A percentile compares a stretch with the other conserved stretches of the same genome.
phyloP scores from a whole-genome alignment of 1,140 invertebrate genomes.

The Philaenus spumarius region DNA sequence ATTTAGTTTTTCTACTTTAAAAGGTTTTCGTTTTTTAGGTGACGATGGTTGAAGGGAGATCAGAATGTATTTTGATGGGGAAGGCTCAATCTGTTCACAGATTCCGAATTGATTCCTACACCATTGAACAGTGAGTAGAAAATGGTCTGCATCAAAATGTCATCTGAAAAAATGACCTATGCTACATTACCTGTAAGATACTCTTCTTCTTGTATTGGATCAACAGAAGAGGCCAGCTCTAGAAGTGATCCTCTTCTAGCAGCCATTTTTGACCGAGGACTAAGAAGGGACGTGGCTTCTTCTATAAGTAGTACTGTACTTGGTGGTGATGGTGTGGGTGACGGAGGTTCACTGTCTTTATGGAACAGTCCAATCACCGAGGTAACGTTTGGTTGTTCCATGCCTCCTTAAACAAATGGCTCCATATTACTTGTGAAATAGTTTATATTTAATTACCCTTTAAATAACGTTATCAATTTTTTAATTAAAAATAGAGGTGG shows the following conservation, averaged over 20 bases:
- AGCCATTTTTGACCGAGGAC: slow-evolving; percentile 11
- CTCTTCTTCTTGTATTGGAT: slow-evolving; percentile 36
- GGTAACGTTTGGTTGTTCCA: slow-evolving; percentile 44
- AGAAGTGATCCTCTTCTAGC: slow-evolving; percentile 42
- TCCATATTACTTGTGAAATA: neutral
- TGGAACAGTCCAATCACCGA: slow-evolving; percentile 46
- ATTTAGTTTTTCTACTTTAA: too few species aligned
- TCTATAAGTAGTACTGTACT: slow-evolving; percentile 16
- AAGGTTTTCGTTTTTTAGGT: too few species aligned
- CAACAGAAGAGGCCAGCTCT: slow-evolving; percentile 37
- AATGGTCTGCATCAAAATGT: too few species aligned
- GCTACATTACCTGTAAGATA: slow-evolving; percentile 17
- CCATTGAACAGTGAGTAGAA: too few species aligned
- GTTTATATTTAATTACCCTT: too few species aligned
- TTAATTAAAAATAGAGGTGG: too few species aligned
- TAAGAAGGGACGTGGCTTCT: slow-evolving; percentile 19
- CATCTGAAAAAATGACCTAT: too few species aligned
- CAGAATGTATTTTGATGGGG: too few species aligned
- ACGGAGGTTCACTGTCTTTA: slow-evolving; percentile 35
- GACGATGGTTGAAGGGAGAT: too few species aligned
- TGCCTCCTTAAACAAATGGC: slow-evolving; percentile 36
- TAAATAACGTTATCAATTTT: too few species aligned
- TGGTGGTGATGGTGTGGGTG: neutral
- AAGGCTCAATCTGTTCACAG: too few species aligned
- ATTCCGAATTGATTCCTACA: too few species aligned